phyloP scores from a whole-genome alignment of 2,797 vertebrate genomes.

The Lepidocolaptes lacrymiger region DNA sequence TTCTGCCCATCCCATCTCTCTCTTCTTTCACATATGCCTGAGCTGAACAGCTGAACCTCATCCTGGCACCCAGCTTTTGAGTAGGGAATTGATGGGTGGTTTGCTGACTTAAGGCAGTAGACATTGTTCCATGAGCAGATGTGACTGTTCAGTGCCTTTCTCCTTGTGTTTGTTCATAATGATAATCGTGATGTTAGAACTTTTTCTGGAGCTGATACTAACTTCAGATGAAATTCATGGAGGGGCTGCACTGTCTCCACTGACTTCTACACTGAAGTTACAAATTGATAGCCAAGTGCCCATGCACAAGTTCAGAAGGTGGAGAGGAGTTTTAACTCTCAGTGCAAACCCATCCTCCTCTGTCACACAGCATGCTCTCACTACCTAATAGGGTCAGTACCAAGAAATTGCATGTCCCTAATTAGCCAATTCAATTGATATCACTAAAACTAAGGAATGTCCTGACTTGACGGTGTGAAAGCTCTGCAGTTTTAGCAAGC shows the following conservation, averaged over 20 bases:
- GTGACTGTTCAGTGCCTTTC: background rate
- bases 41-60: conserved; percentile 1
- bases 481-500: background rate
- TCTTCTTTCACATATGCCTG: background rate
- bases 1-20: background rate
- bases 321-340: background rate
- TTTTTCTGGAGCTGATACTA: background rate
- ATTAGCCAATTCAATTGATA: background rate
- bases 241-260: background rate
- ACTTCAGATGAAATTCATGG: background rate
- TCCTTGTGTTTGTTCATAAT: background rate
- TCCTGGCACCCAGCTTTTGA: background rate
- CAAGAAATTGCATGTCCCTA: background rate
- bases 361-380: background rate
- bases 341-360: background rate
- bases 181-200: background rate
- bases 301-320: background rate
- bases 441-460: background rate
- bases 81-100: background rate
- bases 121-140: background rate
- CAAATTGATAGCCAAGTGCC: background rate
- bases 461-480: background rate
- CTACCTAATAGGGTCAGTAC: background rate
- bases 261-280: background rate
- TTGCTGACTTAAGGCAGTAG: background rate